Evolutionary conservation across 1,140 invertebrate genomes (phyloP), one percentile per base, ranked within the genome.

Genomic region (Drosophila takahashii): DNA sequence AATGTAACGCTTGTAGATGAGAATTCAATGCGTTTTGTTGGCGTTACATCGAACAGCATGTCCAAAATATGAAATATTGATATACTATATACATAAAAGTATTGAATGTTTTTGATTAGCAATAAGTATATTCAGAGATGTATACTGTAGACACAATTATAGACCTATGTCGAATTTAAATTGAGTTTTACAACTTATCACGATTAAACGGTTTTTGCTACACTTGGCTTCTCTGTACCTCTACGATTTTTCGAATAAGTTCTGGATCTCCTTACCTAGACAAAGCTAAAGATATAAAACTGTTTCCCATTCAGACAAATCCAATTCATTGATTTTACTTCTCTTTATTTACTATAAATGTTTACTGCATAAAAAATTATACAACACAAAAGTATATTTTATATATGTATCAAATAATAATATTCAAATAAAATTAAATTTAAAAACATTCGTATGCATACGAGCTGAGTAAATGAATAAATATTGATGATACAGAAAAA

Each of bases 341-440:
- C 36, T 56, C 11, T 87, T 79, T 87, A 87, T 89, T 89, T 89
- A 89, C 79, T 87, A 77, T 70, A 86, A 89, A 84, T 76, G 53
- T 87, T 77, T 67, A 89, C 72, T 89, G 76, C 76, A 89, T 83
- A 87, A 73, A 79, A 87, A 89, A 87, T 87, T 77, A 89, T 79
- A 89, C 83, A 87, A 87, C 83, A 89, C 83, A 87, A 87, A 87
- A 87, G 81, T 64, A 84, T 77, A 89, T 78, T 70, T 52, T 47
- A 62, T 64, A 58, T 85, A 54, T 50, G 53, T 77, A 76, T 71
- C 67, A 89, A 84, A 89, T 80, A 77, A 87, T 73, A 89, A 69
- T 79, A 70, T 42, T 87, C 61, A 86, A 79, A 81, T 75, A 75
- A 60, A 77, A 65, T 69, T 86, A 56, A 81, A 76, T 54, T 41